Base-by-base conservation (phyloP, 2,113 vertebrate genomes). In the Bolborhynchus lineola region DNA sequence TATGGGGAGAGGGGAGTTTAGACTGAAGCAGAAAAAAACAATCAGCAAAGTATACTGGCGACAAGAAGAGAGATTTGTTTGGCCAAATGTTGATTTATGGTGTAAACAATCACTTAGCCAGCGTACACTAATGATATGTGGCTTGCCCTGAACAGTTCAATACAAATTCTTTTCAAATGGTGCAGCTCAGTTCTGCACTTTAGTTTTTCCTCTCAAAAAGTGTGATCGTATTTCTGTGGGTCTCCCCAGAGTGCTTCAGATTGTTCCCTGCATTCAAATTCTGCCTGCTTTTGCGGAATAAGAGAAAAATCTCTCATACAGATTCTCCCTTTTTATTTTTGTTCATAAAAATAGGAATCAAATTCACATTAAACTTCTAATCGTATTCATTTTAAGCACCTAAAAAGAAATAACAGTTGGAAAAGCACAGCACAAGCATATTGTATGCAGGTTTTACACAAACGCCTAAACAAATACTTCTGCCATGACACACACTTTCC, bases 401-500 rank as follows among this genome's bases (percentile, higher is more conserved):
- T 75, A 64, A 50, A 87, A 82, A 70, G 23, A 76, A 94, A 37
- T 19, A 57, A 25, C 10, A 68, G 33, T 39, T 81, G 39, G 72
- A 76, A 90, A 90, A 86, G 29, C 65, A 80, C 39, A 55, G 59
- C 55, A 39, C 23, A 75, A 68, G 39, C 86, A 92, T 90, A 92
- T 84, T 93, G 88, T 88, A 31, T 44, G 78, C 75, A 90, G 68
- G 64, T 93, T 96, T 95, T 78, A 78, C 47, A 88, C 68, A 90
- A 88, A 60, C 25, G 0, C 88, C 95, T 69, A 95, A 60, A 5
- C 95, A 78, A 90, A 94, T 96, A 96, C 81, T 97, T 96, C 80
- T 93, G 57, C 69, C 35, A 15, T 96, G 95, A 96, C 95, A 96
- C 47, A 47, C 71, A 74, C 71, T 95, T 96, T 91, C 94, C 85